Conservation (phyloP, 2,888 invertebrate species). For the Xestia ashworthii region DNA sequence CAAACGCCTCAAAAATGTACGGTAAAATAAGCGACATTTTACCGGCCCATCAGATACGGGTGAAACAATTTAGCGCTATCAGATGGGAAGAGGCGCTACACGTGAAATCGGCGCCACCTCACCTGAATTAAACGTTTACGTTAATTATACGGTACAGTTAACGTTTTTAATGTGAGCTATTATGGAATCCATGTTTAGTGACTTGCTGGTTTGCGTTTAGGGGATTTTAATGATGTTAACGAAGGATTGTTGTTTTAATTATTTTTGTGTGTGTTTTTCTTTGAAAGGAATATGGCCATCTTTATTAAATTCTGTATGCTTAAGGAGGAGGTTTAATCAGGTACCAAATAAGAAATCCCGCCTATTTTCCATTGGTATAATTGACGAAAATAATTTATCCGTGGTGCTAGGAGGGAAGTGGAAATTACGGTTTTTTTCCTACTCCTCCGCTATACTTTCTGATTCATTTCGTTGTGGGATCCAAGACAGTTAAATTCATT, state of each 20-base stretch:
- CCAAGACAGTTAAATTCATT: too few relatives aligned
- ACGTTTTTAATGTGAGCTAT: conserved; percentile 66
- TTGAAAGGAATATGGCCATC: neutral
- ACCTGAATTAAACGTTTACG: conserved; percentile 75
- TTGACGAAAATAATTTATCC: too few relatives aligned
- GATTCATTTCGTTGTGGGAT: too few relatives aligned
- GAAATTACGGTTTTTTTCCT: too few relatives aligned
- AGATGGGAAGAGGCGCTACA: conserved; percentile 79
- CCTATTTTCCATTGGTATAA: neutral
- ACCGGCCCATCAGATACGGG: conserved; percentile 85
- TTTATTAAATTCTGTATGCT: too few relatives aligned
- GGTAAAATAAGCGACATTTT: conserved; percentile 62
- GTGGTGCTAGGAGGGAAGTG: too few relatives aligned
- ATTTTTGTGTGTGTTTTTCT: neutral
- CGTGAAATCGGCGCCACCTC: conserved; percentile 68
- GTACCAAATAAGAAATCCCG: neutral
- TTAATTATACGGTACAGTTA: conserved; percentile 69
- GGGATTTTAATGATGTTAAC: conserved; percentile 39
- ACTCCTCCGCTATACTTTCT: too few relatives aligned
- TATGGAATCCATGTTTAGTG: conserved; percentile 56
- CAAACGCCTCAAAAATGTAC: neutral
- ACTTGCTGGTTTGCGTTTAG: conserved; percentile 53
- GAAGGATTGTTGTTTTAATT: conserved; percentile 23
- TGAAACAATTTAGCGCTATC: conserved; percentile 89
- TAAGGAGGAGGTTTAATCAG: neutral